These are phyloP conservation scores for Sminthurides aquaticus DNA, from an alignment of 2,888 invertebrate genomes.

Conservation along the genomic window DNA sequence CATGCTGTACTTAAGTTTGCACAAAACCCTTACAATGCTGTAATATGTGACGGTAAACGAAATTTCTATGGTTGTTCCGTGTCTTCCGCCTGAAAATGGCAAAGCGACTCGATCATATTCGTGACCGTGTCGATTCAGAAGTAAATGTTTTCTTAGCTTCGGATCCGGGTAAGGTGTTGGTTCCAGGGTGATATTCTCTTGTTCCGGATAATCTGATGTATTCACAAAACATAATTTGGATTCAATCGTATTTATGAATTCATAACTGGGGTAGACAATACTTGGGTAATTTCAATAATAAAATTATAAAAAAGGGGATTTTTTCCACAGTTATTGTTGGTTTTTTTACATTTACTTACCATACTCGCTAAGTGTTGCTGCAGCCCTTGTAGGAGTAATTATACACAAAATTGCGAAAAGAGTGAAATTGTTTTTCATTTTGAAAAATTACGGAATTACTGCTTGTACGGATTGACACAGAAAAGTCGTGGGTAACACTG, in stretches of 20 bases:
- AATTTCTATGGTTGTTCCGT: conserved; percentile 28
- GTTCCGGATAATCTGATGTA: background rate
- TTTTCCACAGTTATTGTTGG: no score
- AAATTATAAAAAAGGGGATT: no score
- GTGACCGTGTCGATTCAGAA: background rate
- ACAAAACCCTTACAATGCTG: conserved; percentile 35
- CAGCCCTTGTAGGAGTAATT: no score
- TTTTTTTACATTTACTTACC: no score
- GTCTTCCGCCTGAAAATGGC: conserved; percentile 25
- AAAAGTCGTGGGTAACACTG: no score
- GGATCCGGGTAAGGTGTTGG: conserved; percentile 30
- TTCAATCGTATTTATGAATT: background rate
- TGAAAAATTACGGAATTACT: no score
- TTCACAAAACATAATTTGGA: background rate
- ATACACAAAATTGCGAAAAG: no score
- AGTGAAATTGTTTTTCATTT: no score
- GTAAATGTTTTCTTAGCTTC: conserved; percentile 24
- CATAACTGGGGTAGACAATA: background rate
- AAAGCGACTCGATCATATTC: conserved; percentile 34
- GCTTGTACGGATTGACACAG: no score
- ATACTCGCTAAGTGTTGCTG: background rate
- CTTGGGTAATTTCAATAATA: background rate
- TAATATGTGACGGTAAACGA: conserved; percentile 34
- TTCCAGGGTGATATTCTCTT: background rate
- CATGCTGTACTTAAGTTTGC: no score